Base-by-base conservation (phyloP, 2,113 vertebrate genomes). In the Lipophrys pholis region DNA sequence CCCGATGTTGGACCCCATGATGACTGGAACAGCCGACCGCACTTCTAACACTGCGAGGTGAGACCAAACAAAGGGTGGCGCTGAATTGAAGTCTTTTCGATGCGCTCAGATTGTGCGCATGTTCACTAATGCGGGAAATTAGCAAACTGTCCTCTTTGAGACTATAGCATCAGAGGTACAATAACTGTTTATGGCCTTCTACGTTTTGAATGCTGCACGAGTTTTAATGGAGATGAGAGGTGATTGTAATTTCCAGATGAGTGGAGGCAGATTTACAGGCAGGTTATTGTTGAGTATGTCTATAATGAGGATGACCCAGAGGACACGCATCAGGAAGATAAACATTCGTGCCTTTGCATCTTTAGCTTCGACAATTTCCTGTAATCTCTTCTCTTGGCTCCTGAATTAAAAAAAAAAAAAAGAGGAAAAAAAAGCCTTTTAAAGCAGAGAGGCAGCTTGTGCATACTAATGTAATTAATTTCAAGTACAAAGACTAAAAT, bases 1-100 rank as follows among this genome's bases (percentile, higher is more conserved):
- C 30, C 98, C 98, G 1, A 99, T 98, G 82, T 99, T 99, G 71
- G 97, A 96, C 2, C 98, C 98, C 98, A 99, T 99, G 61, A 99
- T 94, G 70, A 99, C 95, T 1, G 98, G 98, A 81, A 99, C 95
- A 0, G 96, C 98, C 1, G 94, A 86, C 67, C 65, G 46, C 5
- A 99, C 98, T 0, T 92, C 88, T 79, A 99, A 43, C 89, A 99
- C 97, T 99, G 21, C 4, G 21, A 30, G 21, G 21, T 30, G 21
- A 30, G 21, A 30, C 21, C 21, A 30, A 30, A 75, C 54, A 0
- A 56, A 0, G 8, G 56, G 39, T 0, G 3, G 5, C 11, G 51
- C 21, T 16, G 16, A 14, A 9, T 30, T 10, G 15, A 15, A 14
- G 5, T 30, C 21, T 30, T 30, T 30, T 30, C 21, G 21, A 30